Evolutionary conservation across 2,797 vertebrate species (phyloP), one percentile per base, ranked within the genome.

Genomic region (Xiphophorus birchmanni): DNA sequence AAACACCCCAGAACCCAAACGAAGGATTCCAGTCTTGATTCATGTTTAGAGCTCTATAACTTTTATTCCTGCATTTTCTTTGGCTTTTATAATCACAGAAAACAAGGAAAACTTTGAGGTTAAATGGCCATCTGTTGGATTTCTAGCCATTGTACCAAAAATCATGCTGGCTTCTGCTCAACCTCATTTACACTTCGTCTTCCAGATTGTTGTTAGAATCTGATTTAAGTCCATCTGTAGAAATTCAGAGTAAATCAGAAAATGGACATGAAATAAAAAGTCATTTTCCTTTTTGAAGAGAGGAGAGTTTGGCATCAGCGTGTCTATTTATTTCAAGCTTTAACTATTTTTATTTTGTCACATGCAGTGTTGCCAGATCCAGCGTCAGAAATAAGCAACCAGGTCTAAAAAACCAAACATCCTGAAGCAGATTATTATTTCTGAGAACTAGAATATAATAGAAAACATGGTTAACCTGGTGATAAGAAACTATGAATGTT

Each of bases 141-240:
- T 74, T 60, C 26, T 29, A 2, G 3, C 47, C 45, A 50, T 18
- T 74, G 5, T 21, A 15, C 47, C 45, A 50, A 35, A 47, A 50
- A 35, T 12, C 72, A 50, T 50, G 29, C 4, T 35, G 15, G 29
- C 47, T 73, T 73, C 12, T 50, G 45, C 15, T 23, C 18, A 52
- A 52, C 21, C 11, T 52, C 48, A 35, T 32, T 52, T 13, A n/a
- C 29, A 52, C 17, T 50, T 50, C 32, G 71, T 73, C 71, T 32
- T 18, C 29, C 29, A 73, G 26, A 50, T 48, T 48, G 44, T 73
- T 29, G 45, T 47, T 73, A 47, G 42, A 29, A 32, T 32, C 12
- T 45, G 15, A 73, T 73, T 73, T 48, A 48, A 73, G n/a, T 32
- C 44, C n/a, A 32, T 60, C 63, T 65, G 63, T 37, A 37, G 63